Percentiles rank a stretch among this genome's conserved stretches.
Evolutionary conservation across 2,113 vertebrate species (phyloP).

Genomic region (Vicugna pacos): DNA sequence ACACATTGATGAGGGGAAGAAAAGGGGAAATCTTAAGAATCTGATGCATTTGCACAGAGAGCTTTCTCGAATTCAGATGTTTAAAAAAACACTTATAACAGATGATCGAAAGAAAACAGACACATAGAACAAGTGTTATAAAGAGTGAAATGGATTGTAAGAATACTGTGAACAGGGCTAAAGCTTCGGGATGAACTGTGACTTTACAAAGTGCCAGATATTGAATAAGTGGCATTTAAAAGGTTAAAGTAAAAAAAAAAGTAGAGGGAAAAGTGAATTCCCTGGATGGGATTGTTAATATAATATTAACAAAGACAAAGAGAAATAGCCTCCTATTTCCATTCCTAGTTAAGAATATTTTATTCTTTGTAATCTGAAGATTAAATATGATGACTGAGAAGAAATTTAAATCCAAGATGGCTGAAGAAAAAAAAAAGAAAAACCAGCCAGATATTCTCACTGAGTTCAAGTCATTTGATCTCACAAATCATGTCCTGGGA

Average conservation of each 20-base stretch:
- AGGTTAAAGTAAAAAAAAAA: conserved; percentile 39
- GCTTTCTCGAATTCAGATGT: conserved; percentile 72
- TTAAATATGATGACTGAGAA: conserved; percentile 68
- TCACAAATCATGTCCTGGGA: conserved; percentile 44
- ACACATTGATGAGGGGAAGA: conserved; percentile 50
- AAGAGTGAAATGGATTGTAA: conserved; percentile 55
- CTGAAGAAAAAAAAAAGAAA: conserved; percentile 40
- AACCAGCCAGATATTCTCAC: conserved; percentile 48
- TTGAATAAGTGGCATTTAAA: conserved; percentile 37
- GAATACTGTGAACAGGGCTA: conserved; percentile 43
- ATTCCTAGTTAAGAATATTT: conserved; percentile 54
- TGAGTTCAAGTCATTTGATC: conserved; percentile 62
- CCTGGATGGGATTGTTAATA: background rate
- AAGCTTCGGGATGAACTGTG: conserved; percentile 17
- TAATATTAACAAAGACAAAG: conserved; percentile 59
- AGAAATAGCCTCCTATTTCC: conserved; percentile 63
- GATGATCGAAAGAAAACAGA: conserved; percentile 43
- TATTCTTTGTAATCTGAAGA: conserved; percentile 62
- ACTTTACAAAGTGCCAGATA: conserved; percentile 51
- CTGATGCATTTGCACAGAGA: conserved; percentile 54
- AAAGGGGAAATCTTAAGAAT: conserved; percentile 61
- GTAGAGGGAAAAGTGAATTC: conserved; percentile 23
- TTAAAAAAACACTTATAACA: conserved; percentile 67
- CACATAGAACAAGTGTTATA: conserved; percentile 61
- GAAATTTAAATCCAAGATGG: conserved; percentile 73